Conservation (phyloP, 2,797 vertebrate genomes). For the Danio kyathit region DNA sequence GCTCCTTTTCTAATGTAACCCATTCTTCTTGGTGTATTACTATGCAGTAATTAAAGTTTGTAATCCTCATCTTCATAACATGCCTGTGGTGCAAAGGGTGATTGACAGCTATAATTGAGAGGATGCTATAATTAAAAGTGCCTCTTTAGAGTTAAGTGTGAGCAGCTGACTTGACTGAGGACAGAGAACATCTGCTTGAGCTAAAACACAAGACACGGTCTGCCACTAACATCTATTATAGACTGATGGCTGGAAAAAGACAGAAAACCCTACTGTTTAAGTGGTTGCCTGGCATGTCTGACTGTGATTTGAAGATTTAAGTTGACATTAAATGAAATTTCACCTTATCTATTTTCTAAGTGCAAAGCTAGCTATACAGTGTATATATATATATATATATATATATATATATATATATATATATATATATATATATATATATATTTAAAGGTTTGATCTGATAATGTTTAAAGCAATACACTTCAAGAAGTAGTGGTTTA, state of each 20-base stretch:
- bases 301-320: constrained; percentile 23
- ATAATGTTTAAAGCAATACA: too few relatives aligned
- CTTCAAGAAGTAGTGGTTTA: too few relatives aligned
- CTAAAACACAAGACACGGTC: constrained; percentile 56
- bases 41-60: constrained; percentile 30
- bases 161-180: constrained; percentile 67
- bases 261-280: constrained; percentile 36
- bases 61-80: constrained; percentile 20
- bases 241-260: constrained; percentile 56
- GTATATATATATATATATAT: too few relatives aligned
- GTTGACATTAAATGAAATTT: too few relatives aligned
- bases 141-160: constrained; percentile 51
- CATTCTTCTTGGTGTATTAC: constrained; percentile 14
- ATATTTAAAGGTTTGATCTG: too few relatives aligned
- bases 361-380: too few relatives aligned
- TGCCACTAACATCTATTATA: constrained; percentile 75
- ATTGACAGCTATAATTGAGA: constrained; percentile 62
- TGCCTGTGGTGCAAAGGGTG: constrained; percentile 48
- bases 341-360: too few relatives aligned
- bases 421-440: too few relatives aligned
- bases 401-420: too few relatives aligned
- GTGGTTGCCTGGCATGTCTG: constrained; percentile 21
- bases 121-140: constrained; percentile 43
- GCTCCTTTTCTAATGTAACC: neutral
- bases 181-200: constrained; percentile 66